Evolutionary conservation across 2,888 invertebrate species (phyloP), one percentile per base, ranked within the genome.

Genomic region (Linnaemya tessellans): DNA sequence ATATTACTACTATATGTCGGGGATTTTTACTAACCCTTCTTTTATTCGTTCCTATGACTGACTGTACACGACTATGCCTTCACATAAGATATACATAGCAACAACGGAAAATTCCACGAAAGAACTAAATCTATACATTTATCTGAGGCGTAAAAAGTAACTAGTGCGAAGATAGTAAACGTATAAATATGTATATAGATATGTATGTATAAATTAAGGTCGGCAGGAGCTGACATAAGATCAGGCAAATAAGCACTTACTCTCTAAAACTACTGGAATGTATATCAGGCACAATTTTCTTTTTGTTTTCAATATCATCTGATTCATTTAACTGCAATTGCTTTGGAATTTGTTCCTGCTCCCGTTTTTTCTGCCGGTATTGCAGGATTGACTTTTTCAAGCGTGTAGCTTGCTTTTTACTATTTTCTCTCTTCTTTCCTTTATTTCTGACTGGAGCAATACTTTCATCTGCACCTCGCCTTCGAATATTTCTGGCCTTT

Each of bases 261-360:
- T 88, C 89, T 84, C 91, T 88, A 84, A 92, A 92, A 1, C 89
- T 88, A 0, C 90, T 88, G 5, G 92, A 92, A 87, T 91, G 89
- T 15, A 90, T 80, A 78, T 73, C 30, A 10, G 22, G 18, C 1
- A 18, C 9, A 5, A 11, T 22, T 8, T 0, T 51, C 9, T 65
- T 43, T 30, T 54, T 15, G 9, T 64, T 25, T 46, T 67, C 22
- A 3, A 10, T 35, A 22, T 73, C 65, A 38, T 64, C 25, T 35
- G 83, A n/a, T 18, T 46, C 73, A 10, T 65, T 43, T 7, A 60
- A 49, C 8, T 25, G 9, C 5, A 70, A n/a, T 20, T 43, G 35
- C 22, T 77, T 49, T 8, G 78, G 15, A 2, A 65, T 11, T 9
- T 83, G 51, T 3, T 78, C 20, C 8, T 49, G n/a, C 4, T 74